These are phyloP conservation scores for Trichopoda pennipes DNA, from an alignment of 2,888 invertebrate species.

Conservation along the genomic window DNA sequence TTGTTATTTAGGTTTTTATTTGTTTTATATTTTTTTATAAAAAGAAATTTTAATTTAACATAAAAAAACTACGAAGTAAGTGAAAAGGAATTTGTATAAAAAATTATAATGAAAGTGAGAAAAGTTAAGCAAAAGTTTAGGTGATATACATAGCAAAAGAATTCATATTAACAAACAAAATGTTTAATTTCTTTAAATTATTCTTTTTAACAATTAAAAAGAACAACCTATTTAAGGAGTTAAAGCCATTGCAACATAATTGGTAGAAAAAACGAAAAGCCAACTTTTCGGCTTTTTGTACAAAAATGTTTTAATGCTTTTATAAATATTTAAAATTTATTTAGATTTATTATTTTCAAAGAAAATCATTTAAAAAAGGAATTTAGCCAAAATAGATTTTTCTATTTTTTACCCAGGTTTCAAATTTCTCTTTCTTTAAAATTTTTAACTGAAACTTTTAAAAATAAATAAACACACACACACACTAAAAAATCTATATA, in stretches of 20 bases:
- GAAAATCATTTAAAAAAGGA: neutral
- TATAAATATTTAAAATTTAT: neutral
- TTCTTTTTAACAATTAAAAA: slow-evolving; percentile 31
- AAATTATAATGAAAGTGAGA: slow-evolving; percentile 30
- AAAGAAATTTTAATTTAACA: slow-evolving; percentile 56
- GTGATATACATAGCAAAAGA: slow-evolving; percentile 46
- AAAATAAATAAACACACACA: slow-evolving; percentile 13
- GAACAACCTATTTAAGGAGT: slow-evolving; percentile 7
- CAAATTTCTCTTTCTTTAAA: neutral
- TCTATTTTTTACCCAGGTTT: slow-evolving; percentile 20
- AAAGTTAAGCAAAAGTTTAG: slow-evolving; percentile 24
- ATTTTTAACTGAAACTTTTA: neutral
- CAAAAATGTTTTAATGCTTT: neutral
- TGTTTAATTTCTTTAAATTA: slow-evolving; percentile 35
- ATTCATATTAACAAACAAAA: slow-evolving; percentile 26
- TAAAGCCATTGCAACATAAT: neutral
- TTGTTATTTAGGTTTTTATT: slow-evolving; percentile 73
- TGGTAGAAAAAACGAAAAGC: slow-evolving; percentile 17
- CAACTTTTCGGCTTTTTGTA: slow-evolving; percentile 9
- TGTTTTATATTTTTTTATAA: slow-evolving; percentile 59
- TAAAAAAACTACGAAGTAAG: slow-evolving; percentile 29
- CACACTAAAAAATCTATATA: slow-evolving; percentile 52
- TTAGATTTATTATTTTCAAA: too few species aligned
- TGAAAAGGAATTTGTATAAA: slow-evolving; percentile 44
- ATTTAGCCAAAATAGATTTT: slow-evolving; percentile 16